Conservation (phyloP, 2,797 vertebrate genomes). For the Pelodytes ibericus region DNA sequence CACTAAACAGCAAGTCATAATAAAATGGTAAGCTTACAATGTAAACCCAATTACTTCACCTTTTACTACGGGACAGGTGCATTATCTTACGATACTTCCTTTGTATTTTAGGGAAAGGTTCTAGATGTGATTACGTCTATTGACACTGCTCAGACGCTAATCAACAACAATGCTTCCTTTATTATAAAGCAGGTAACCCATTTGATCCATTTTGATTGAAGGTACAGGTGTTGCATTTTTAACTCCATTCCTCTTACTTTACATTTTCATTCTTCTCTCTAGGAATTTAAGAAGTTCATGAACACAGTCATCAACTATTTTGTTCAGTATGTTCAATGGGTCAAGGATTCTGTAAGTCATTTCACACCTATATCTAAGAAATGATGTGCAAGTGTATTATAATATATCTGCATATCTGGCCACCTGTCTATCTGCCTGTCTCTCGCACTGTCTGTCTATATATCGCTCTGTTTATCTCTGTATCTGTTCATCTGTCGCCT, state of each 20-base stretch:
- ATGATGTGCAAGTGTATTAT: too few species aligned
- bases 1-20: too few species aligned
- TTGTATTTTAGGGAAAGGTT: slow-evolving; percentile 78
- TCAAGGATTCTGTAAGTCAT: slow-evolving; percentile 85
- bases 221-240: neutral
- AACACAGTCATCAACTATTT: slow-evolving; percentile 84
- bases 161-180: slow-evolving; percentile 79
- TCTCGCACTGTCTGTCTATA: too few species aligned
- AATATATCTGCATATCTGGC: too few species aligned
- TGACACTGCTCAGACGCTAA: slow-evolving; percentile 82
- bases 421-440: too few species aligned
- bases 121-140: slow-evolving; percentile 73
- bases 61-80: too few species aligned
- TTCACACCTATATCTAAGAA: neutral
- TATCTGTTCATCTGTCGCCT: too few species aligned
- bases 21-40: too few species aligned
- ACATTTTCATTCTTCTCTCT: slow-evolving; percentile 1
- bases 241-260: neutral
- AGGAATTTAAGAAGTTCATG: slow-evolving; percentile 86
- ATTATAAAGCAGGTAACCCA: slow-evolving; percentile 79
- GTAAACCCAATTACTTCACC: too few species aligned
- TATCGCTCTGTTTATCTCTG: too few species aligned
- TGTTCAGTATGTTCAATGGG: slow-evolving; percentile 86
- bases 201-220: neutral
- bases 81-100: too few species aligned